Percentiles rank a stretch among this genome's conserved stretches.
These are phyloP conservation scores for Zingel zingel DNA, from an alignment of 2,113 vertebrate species.

Conservation along the genomic window DNA sequence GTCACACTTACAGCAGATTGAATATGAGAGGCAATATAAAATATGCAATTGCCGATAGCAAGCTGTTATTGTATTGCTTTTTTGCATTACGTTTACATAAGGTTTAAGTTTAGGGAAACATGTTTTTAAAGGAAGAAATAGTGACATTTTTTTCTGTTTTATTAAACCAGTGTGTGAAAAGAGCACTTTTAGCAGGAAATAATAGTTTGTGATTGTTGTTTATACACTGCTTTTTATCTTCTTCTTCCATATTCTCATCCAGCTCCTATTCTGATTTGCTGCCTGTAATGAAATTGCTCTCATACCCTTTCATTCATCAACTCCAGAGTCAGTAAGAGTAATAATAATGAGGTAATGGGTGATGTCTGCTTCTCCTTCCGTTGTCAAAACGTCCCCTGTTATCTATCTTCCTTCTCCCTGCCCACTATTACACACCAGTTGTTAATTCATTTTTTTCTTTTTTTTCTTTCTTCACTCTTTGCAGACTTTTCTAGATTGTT, in stretches of 20 bases:
- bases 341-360: conserved; percentile 56
- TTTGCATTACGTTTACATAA: neutral
- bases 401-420: conserved; percentile 44
- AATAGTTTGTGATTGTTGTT: conserved; percentile 30
- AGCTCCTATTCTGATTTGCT: conserved; percentile 13
- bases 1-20: neutral
- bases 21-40: neutral
- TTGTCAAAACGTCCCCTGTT: conserved; percentile 21
- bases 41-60: neutral
- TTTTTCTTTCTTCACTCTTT: neutral
- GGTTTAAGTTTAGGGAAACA: neutral
- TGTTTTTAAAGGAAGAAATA: neutral
- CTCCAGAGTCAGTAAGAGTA: conserved; percentile 37
- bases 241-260: neutral
- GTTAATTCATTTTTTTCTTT: conserved; percentile 23
- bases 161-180: neutral
- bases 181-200: conserved; percentile 4
- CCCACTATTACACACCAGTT: conserved; percentile 28
- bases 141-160: neutral
- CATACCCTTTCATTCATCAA: conserved; percentile 46
- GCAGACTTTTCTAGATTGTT: neutral
- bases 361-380: conserved; percentile 40
- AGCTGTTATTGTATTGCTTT: neutral
- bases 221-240: neutral
- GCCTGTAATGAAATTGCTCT: conserved; percentile 43